Evolutionary conservation across 2,888 invertebrate species (phyloP).

Genomic region (Hypena proboscidalis): DNA sequence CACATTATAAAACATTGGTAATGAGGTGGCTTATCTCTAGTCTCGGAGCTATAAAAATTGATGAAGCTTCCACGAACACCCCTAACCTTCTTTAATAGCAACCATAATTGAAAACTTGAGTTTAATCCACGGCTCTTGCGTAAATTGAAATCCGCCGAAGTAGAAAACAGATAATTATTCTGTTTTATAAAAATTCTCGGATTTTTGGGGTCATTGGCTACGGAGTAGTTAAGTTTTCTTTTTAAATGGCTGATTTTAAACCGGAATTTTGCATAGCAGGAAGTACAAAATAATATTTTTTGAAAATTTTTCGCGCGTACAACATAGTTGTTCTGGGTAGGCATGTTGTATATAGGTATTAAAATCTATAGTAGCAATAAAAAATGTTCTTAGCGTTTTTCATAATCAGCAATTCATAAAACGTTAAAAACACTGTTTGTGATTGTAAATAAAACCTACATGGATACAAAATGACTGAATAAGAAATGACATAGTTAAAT

Average conservation of each 20-base stretch:
- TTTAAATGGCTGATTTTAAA: not conserved
- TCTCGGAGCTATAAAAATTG: conserved; percentile 63
- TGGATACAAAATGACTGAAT: no score
- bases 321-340: no score
- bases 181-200: conserved; percentile 51
- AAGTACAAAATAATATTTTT: no score
- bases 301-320: no score
- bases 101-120: conserved; percentile 77
- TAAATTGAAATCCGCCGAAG: conserved; percentile 66
- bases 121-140: conserved; percentile 66
- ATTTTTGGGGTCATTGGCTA: conserved; percentile 6
- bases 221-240: not conserved
- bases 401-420: no score
- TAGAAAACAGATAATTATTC: conserved; percentile 61
- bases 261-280: no score
- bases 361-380: no score
- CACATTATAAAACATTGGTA: conserved; percentile 56
- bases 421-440: no score
- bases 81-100: conserved; percentile 59
- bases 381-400: no score
- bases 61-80: conserved; percentile 59
- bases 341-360: no score
- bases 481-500: no score
- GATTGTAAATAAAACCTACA: no score
- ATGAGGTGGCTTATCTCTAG: conserved; percentile 60